Evolutionary conservation across 2,113 vertebrate genomes (phyloP), one percentile per base, ranked within the genome.

Genomic region (Gallinago jamesoni): DNA sequence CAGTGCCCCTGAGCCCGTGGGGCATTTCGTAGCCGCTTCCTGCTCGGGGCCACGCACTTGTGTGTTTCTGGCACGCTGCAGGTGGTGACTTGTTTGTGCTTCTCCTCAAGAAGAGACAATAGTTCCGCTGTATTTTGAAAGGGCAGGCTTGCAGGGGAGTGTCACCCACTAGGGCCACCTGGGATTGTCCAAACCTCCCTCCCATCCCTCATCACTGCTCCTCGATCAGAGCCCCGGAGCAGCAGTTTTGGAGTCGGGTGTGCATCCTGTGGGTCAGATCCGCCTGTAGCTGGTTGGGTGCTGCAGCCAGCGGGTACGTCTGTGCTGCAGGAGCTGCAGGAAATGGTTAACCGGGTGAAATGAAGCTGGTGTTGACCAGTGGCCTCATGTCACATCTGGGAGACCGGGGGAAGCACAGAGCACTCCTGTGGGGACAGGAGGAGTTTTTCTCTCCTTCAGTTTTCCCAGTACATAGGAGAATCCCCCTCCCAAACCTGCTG

Each of bases 211-310:
- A 2, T 33, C 21, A 84, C 68, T 9, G 24, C 24, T 35, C 4
- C 0, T 35, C 33, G n/a, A 63, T 31, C 7, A 6, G 39, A 17
- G 19, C 6, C 7, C 4, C 8, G 19, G 48, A 69, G 28, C 50
- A 52, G 52, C 24, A 43, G 41, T 45, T 87, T 47, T 64, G 37
- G 25, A 37, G 18, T 15, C 33, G 23, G 21, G 5, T 10, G 28
- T 0, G 2, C 2, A 1, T 31, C 43, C 27, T 31, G 22, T 0
- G 4, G 16, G 35, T 23, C n/a, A 31, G 19, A 14, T 63, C 14
- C 50, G 68, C 17, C 23, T 37, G 70, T 45, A 22, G 48, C 45
- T 59, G 45, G 13, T n/a, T 6, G 33, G 31, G 18, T 12, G 25
- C 31, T 9, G 14, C 2, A 0, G 39, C 1, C 4, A 92, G 50